Conservation (phyloP, 2,113 vertebrate species). For the Dinomys branickii region DNA sequence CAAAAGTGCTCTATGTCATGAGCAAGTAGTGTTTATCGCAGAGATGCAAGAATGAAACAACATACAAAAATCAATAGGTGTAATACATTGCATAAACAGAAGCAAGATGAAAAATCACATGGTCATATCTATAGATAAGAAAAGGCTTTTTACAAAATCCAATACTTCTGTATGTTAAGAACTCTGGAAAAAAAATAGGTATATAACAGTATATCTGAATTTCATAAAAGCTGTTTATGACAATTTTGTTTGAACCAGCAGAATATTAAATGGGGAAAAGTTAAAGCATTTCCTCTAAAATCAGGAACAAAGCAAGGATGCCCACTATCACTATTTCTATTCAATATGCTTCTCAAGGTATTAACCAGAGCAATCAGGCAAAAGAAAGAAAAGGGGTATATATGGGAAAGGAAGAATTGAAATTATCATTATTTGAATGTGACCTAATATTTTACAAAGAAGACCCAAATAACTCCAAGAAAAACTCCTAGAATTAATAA, state of each 20-base stretch:
- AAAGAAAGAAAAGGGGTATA: neutral
- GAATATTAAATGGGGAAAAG: neutral
- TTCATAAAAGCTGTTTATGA: neutral
- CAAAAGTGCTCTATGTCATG: neutral
- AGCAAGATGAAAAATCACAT: neutral
- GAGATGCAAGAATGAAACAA: neutral
- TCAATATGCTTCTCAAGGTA: neutral
- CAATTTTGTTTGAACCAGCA: neutral
- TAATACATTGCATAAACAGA: neutral
- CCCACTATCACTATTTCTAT: neutral
- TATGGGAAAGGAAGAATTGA: neutral
- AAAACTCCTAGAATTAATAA: neutral
- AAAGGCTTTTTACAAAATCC: neutral
- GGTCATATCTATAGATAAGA: neutral
- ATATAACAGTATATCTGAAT: neutral
- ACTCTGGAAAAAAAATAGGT: neutral
- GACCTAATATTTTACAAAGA: neutral
- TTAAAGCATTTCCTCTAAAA: neutral
- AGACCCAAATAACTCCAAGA: neutral
- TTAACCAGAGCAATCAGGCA: neutral
- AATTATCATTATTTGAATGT: neutral
- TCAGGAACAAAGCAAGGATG: neutral
- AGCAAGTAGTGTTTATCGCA: neutral
- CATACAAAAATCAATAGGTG: neutral
- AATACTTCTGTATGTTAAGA: neutral